Conservation (phyloP, 2,888 invertebrate genomes). For the Spisula subtruncata region DNA sequence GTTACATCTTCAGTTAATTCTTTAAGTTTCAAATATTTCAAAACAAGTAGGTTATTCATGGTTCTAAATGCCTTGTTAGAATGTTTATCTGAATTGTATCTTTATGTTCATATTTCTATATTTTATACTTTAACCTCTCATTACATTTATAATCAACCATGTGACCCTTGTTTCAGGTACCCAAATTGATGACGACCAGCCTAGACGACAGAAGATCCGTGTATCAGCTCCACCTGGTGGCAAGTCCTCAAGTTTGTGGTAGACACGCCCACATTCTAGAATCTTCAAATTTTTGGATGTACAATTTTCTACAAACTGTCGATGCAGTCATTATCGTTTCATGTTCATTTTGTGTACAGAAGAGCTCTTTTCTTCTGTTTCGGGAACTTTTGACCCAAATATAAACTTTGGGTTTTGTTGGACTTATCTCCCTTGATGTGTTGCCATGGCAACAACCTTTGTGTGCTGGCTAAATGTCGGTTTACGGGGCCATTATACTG, state of each 20-base stretch:
- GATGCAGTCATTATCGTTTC: slow-evolving; percentile 23
- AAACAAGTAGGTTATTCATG: too few relatives aligned
- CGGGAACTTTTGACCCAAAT: slow-evolving; percentile 1
- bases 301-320: slow-evolving; percentile 34
- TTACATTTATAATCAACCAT: neutral
- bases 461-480: slow-evolving; percentile 28
- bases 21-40: too few relatives aligned
- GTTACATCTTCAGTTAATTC: too few relatives aligned
- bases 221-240: slow-evolving; percentile 87
- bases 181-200: slow-evolving; percentile 88
- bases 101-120: neutral
- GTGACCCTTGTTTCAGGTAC: slow-evolving; percentile 89
- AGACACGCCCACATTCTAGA: slow-evolving; percentile 35
- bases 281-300: slow-evolving; percentile 48
- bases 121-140: neutral
- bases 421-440: slow-evolving; percentile 8
- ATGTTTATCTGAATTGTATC: neutral
- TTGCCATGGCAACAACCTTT: slow-evolving; percentile 12
- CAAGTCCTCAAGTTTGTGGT: slow-evolving; percentile 81
- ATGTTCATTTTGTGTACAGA: neutral
- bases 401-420: neutral
- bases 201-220: slow-evolving; percentile 80
- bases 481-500: slow-evolving; percentile 54
- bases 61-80: too few relatives aligned
- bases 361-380: slow-evolving; percentile 5